phyloP scores from a whole-genome alignment of 2,113 vertebrate species.

The Uria aalge region DNA sequence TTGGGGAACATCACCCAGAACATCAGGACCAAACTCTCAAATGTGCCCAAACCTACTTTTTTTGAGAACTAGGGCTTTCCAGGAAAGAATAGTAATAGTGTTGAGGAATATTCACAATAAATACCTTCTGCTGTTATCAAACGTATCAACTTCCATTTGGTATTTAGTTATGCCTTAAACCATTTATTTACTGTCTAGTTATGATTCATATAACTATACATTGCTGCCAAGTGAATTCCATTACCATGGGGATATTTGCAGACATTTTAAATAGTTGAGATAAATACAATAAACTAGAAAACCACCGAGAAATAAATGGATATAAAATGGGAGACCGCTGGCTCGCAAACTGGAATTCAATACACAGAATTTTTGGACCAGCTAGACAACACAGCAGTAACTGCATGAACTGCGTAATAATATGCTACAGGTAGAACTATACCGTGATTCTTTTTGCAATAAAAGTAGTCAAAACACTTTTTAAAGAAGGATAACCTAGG shows the following conservation, averaged over 20 bases:
- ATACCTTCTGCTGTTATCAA: not conserved
- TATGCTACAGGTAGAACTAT: not conserved
- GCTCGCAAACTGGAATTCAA: not conserved
- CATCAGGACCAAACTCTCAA: not conserved
- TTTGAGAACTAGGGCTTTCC: not conserved
- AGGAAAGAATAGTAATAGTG: not conserved
- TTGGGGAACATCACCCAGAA: not conserved
- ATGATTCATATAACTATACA: constrained; percentile 14
- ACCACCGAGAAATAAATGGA: not conserved
- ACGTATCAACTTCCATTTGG: not conserved
- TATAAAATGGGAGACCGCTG: not conserved
- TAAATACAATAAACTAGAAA: constrained; percentile 1
- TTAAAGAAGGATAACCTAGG: not conserved
- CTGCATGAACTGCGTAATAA: not conserved
- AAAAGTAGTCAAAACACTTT: not conserved
- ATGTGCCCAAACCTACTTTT: not conserved
- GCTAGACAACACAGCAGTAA: not conserved
- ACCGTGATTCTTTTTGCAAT: not conserved
- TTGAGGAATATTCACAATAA: not conserved
- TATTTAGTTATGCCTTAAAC: not conserved
- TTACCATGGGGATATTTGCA: constrained; percentile 32
- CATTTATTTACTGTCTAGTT: not conserved
- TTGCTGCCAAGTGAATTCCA: constrained; percentile 29
- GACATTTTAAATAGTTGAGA: constrained; percentile 17
- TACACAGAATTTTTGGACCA: not conserved